Percentiles rank a stretch among this genome's conserved stretches.
These are phyloP conservation scores for Lucinisca nassula DNA, from an alignment of 2,888 invertebrate species.

Conservation along the genomic window DNA sequence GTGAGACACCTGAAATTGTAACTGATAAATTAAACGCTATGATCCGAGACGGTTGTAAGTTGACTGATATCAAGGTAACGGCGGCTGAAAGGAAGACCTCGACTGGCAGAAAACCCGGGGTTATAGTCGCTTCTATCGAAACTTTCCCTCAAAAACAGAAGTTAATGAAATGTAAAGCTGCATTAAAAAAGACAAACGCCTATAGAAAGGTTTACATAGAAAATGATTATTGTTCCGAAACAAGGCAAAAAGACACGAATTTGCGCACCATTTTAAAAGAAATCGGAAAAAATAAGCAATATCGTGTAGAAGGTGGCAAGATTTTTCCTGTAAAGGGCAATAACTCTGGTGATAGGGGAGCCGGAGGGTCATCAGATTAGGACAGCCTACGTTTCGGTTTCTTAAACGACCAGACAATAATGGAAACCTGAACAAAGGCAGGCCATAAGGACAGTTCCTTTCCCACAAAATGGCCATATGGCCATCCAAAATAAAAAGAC, in stretches of 20 bases:
- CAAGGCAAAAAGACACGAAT: background rate
- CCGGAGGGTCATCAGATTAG: background rate
- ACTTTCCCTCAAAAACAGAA: slow-evolving; percentile 3
- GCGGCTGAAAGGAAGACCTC: background rate
- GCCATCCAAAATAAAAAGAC: too few relatives aligned
- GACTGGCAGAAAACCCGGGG: background rate
- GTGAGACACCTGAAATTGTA: background rate
- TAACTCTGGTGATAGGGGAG: background rate
- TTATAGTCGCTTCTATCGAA: background rate
- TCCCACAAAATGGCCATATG: too few relatives aligned
- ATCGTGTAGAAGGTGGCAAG: background rate
- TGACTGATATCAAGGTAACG: background rate
- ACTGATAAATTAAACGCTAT: background rate
- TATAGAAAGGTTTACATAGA: slow-evolving; percentile 9
- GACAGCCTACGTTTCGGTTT: slow-evolving; percentile 14
- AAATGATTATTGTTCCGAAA: slow-evolving; percentile 1
- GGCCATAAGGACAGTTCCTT: too few relatives aligned
- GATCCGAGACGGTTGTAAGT: slow-evolving; percentile 6
- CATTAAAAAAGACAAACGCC: background rate
- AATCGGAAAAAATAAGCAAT: slow-evolving; percentile 30
- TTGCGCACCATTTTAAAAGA: slow-evolving; percentile 17
- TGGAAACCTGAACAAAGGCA: too few relatives aligned
- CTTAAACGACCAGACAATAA: too few relatives aligned
- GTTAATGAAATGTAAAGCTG: slow-evolving; percentile 1
- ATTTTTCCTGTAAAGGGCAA: background rate